These are phyloP conservation scores for Metopolophium dirhodum DNA, from an alignment of 1,140 invertebrate species.

Conservation along the genomic window DNA sequence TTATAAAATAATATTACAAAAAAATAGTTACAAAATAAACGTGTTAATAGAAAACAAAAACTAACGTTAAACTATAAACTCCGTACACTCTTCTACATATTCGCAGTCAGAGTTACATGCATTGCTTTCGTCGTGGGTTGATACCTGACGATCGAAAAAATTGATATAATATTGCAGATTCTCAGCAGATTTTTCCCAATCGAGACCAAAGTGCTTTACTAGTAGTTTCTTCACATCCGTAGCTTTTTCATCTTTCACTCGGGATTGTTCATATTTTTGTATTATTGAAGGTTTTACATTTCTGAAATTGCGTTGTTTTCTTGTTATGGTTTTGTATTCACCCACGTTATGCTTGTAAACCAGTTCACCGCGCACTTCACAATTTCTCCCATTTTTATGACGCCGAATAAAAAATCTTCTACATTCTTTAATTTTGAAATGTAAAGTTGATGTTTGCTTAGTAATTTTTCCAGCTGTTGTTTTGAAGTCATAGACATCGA, in stretches of 20 bases:
- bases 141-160: conserved; percentile 1
- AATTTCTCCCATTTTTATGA: background rate
- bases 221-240: background rate
- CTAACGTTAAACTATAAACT: conserved; percentile 2
- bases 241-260: background rate
- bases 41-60: background rate
- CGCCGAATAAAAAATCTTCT: conserved; percentile 11
- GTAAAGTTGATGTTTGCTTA: background rate
- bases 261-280: background rate
- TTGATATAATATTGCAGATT: background rate
- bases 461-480: conserved; percentile 58
- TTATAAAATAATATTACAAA: too few species aligned
- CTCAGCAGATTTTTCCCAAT: background rate
- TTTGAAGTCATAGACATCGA: too few species aligned
- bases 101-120: background rate
- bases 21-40: background rate
- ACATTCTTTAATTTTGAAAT: conserved; percentile 11
- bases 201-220: background rate
- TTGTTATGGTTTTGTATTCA: conserved; percentile 5
- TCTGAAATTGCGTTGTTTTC: background rate
- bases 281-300: background rate
- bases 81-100: background rate
- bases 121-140: background rate
- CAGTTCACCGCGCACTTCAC: background rate
- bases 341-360: background rate